A percentile compares a stretch with the other conserved stretches of the same genome.
phyloP scores from a whole-genome alignment of 37 sponge, comb jelly and placozoan genomes.

The Chondrilla cf. caribensis region DNA sequence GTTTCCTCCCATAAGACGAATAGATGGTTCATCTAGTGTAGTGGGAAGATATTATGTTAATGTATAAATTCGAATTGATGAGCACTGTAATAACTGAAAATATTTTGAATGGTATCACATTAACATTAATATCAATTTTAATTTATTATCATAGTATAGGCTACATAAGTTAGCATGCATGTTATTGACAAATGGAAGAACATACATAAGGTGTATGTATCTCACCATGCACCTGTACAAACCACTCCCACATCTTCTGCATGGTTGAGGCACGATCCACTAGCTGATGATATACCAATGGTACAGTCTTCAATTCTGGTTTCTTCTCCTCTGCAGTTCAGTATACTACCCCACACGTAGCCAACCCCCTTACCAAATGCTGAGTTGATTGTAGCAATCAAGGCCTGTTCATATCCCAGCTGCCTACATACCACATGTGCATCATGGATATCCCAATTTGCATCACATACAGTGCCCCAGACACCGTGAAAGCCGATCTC shows the following conservation, averaged over 20 bases:
- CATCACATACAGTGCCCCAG: not conserved
- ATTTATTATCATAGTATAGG: too few relatives aligned
- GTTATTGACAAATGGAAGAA: too few relatives aligned
- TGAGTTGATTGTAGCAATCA: not conserved
- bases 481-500: not conserved
- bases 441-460: conserved; percentile 10
- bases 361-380: not conserved
- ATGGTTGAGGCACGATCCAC: not conserved
- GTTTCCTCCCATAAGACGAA: not conserved
- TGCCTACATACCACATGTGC: conserved; percentile 6
- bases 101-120: too few relatives aligned
- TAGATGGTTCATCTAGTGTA: too few relatives aligned
- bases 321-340: not conserved
- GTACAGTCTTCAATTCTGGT: not conserved
- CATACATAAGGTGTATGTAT: too few relatives aligned
- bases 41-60: too few relatives aligned
- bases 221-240: not conserved
- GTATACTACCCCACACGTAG: not conserved
- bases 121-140: too few relatives aligned
- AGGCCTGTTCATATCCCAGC: not conserved
- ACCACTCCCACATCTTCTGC: not conserved
- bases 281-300: not conserved
- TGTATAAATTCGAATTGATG: too few relatives aligned
- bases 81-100: too few relatives aligned
- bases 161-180: too few relatives aligned